Base-by-base conservation (phyloP, 2,888 invertebrate genomes). In the Erebia epiphron region DNA sequence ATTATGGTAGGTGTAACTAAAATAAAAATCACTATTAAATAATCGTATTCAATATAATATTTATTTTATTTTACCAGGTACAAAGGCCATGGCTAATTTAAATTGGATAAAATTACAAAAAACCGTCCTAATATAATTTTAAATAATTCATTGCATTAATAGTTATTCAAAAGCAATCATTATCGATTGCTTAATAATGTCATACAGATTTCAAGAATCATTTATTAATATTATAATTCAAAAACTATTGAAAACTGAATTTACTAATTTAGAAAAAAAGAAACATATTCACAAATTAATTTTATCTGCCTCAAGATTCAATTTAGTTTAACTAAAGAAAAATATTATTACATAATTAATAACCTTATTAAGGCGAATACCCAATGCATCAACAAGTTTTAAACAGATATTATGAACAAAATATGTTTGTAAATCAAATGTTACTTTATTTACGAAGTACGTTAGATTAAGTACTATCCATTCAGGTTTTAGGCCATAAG, bases 11-110 rank as follows among this genome's bases (percentile, higher is more conserved):
- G 14, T 9, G 10, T 35, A 35, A 14, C 9, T 54, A 10, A 65
- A 65, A 65, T 56, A 54, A 65, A 65, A 65, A 16, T 10, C 64
- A 41, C 21, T 18, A 41, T 18, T 21, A 35, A 54, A 64, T 65
- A 65, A 65, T 65, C 16, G 54, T 65, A 41, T 41, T 56, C 52
- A 65, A 54, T 64, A 35, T 64, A 64, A 52, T 54, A 63, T 63
- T 52, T 50, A 63, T 35, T 63, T 52, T 26, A 63, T 35, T 65
- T 43, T 18, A 50, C 64, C 52, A 64, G 64, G 64, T 64, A 64
- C 64, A 64, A 26, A 46, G 46, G 50, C 64, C 64, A 52, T 64
- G 64, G 64, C 52, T 11, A 64, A 21, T 64, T 64, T 18, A 64
- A 50, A 52, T 64, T 64, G 64, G 35, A 64, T 35, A 52, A 64